These are phyloP conservation scores for Atlantisia rogersi DNA, from an alignment of 2,113 vertebrate genomes.

Conservation along the genomic window DNA sequence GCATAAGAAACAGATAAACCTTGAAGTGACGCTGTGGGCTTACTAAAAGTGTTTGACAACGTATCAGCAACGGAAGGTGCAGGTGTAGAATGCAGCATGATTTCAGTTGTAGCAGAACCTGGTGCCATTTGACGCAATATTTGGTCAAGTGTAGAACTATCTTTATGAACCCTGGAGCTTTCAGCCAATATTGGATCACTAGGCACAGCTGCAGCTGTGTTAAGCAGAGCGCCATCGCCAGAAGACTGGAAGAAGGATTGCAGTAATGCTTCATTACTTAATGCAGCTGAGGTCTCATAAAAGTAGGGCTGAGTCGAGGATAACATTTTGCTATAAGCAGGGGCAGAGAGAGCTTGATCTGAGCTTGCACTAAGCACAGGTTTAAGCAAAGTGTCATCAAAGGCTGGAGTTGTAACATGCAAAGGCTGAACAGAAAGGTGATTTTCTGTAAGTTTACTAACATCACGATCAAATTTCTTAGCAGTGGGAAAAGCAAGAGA, in stretches of 20 bases:
- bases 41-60: conserved; percentile 57
- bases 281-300: conserved; percentile 70
- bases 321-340: conserved; percentile 74
- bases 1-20: conserved; percentile 63
- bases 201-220: conserved; percentile 59
- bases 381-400: conserved; percentile 73
- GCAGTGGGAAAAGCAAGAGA: conserved; percentile 67
- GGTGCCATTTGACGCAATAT: conserved; percentile 65
- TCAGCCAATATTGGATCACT: conserved; percentile 68
- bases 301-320: conserved; percentile 68
- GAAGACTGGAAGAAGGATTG: conserved; percentile 73
- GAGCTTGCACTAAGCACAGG: conserved; percentile 70
- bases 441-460: conserved; percentile 76
- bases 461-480: conserved; percentile 68
- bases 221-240: conserved; percentile 67
- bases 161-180: conserved; percentile 62
- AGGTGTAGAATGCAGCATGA: conserved; percentile 56
- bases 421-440: conserved; percentile 68
- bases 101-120: conserved; percentile 66
- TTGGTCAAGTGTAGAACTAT: conserved; percentile 73
- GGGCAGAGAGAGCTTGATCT: conserved; percentile 69
- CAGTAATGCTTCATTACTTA: conserved; percentile 72
- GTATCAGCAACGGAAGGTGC: conserved; percentile 26
- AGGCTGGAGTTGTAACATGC: conserved; percentile 70
- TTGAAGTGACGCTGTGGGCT: conserved; percentile 61